Percentiles rank a stretch among this genome's conserved stretches.
Conservation (phyloP, 2,888 invertebrate species). For the Epinotia ramella region DNA sequence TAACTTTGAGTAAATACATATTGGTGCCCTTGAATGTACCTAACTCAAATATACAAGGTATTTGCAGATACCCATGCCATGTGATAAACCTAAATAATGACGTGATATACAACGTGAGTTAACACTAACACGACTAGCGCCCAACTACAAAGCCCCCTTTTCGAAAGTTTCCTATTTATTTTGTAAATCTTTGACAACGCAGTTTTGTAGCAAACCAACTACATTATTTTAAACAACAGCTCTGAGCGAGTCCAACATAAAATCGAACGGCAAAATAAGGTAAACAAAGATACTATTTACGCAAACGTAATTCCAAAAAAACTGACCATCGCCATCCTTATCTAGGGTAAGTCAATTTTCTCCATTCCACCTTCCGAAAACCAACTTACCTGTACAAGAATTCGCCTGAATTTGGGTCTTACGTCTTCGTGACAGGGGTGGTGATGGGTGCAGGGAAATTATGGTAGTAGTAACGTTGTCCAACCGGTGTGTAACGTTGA, state of each 20-base stretch:
- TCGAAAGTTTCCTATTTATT: no score
- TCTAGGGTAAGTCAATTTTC: slow-evolving; percentile 84
- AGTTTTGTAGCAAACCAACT: not conserved
- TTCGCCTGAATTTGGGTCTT: slow-evolving; percentile 52
- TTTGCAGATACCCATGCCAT: no score
- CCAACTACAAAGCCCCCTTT: no score
- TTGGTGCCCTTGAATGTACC: no score
- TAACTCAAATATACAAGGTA: no score
- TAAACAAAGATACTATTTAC: slow-evolving; percentile 75
- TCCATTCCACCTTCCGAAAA: slow-evolving; percentile 64
- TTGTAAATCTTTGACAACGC: not conserved
- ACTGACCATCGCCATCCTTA: slow-evolving; percentile 79
- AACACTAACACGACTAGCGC: no score
- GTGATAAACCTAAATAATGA: no score
- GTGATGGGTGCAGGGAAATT: slow-evolving; percentile 39
- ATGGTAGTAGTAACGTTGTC: slow-evolving; percentile 68
- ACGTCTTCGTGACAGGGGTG: slow-evolving; percentile 46
- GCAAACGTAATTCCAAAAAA: slow-evolving; percentile 78
- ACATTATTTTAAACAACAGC: not conserved
- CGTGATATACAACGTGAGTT: no score
- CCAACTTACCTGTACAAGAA: slow-evolving; percentile 45
- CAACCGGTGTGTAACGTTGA: slow-evolving; percentile 81
- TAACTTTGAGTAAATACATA: no score
- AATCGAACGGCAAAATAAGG: slow-evolving; percentile 69
- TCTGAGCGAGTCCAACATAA: slow-evolving; percentile 2